A percentile compares a stretch with the other conserved stretches of the same genome.
Evolutionary conservation across 2,888 invertebrate genomes (phyloP).

Genomic region (Torymus tubicola): DNA sequence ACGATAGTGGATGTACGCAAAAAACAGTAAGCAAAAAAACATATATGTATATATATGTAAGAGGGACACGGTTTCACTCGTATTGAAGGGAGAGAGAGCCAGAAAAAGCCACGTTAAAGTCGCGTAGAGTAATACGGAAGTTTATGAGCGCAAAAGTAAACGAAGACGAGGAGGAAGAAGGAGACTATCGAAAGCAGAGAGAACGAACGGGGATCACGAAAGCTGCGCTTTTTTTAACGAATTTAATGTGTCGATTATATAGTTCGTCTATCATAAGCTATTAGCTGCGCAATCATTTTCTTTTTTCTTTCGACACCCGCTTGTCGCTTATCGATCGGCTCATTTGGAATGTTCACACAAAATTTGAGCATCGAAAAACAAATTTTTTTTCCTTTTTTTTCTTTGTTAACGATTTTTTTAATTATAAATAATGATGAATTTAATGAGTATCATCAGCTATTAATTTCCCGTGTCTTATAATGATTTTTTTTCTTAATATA

Average conservation of each 20-base stretch:
- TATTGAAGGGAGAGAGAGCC: constrained; percentile 42
- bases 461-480: constrained; percentile 15
- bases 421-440: constrained; percentile 33
- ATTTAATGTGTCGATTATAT: constrained; percentile 25
- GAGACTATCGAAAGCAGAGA: constrained; percentile 55
- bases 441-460: constrained; percentile 9
- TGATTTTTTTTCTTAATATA: neutral
- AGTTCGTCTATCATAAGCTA: constrained; percentile 15
- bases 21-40: neutral
- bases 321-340: constrained; percentile 60
- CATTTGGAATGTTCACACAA: constrained; percentile 61
- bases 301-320: constrained; percentile 56
- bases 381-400: constrained; percentile 24
- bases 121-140: constrained; percentile 38
- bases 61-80: constrained; percentile 18
- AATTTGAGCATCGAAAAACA: constrained; percentile 40
- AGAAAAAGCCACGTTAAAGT: constrained; percentile 43
- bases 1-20: constrained; percentile 19
- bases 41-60: neutral
- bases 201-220: constrained; percentile 55
- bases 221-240: constrained; percentile 39
- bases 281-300: constrained; percentile 37
- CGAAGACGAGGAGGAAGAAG: constrained; percentile 62
- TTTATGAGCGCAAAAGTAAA: constrained; percentile 48
- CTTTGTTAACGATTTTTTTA: neutral